A percentile compares a stretch with the other conserved stretches of the same genome.
Conservation (phyloP, 2,113 vertebrate species). For the Psephotus haematonotus region DNA sequence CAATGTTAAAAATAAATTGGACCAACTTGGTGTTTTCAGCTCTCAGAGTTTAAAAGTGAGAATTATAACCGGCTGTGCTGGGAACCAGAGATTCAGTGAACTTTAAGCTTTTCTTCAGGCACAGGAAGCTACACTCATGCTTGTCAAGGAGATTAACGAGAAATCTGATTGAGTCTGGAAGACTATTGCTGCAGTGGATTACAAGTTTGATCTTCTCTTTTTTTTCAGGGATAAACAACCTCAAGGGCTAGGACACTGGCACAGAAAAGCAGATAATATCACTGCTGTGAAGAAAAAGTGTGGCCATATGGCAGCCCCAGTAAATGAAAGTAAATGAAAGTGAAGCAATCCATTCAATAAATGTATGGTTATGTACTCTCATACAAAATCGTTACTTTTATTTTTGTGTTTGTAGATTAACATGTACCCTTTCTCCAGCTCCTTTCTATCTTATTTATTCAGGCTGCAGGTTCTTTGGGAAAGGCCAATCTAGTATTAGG, state of each 20-base stretch:
- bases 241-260: constrained; percentile 56
- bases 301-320: constrained; percentile 13
- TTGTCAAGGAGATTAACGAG: constrained; percentile 62
- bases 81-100: background rate
- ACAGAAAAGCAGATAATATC: constrained; percentile 47
- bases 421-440: background rate
- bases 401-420: background rate
- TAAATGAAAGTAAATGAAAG: constrained; percentile 40
- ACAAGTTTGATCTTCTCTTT: constrained; percentile 63
- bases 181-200: constrained; percentile 66
- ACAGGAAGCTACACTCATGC: constrained; percentile 42
- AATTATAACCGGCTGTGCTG: constrained; percentile 24
- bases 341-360: background rate
- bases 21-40: background rate
- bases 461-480: background rate
- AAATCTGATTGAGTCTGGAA: constrained; percentile 65
- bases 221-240: constrained; percentile 58
- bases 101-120: constrained; percentile 44
- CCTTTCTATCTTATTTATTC: constrained; percentile 33
- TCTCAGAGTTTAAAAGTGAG: constrained; percentile 13
- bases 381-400: background rate
- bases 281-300: constrained; percentile 24
- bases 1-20: constrained; percentile 6
- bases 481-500: background rate
- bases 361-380: background rate